Base-by-base conservation (phyloP, 2,888 invertebrate species). In the Dyspetes luteomarginatus region DNA sequence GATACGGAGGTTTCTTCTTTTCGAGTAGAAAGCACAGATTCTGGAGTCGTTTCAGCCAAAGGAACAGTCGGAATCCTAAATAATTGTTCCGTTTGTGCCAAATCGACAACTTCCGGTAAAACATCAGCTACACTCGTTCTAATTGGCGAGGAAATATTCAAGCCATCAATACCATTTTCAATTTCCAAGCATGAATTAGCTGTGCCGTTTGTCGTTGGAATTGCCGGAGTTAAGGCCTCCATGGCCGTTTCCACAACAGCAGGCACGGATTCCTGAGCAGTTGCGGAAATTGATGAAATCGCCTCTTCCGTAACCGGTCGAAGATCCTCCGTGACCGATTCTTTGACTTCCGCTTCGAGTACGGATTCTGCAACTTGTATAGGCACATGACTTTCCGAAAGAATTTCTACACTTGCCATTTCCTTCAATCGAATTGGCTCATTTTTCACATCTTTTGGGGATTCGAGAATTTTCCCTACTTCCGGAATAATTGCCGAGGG, bases 281-380 rank as follows among this genome's bases (percentile, higher is more conserved):
- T 81, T 0, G 87, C 85, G 41, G 88, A 87, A 2, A 87, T 87
- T 3, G 91, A 88, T 3, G 90, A 88, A 48, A 90, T 83, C 7
- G 85, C 87, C 83, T 90, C 89, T 81, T 89, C 87, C 1, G 82
- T 85, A 2, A 88, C 83, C 0, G 84, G 82, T 62, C 85, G 86
- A 2, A 87, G 73, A 65, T 90, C 88, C 64, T 88, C 89, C 1
- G 86, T 86, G 2, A 89, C 83, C 0, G 90, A 89, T 81, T 91
- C 90, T 69, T 91, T 91, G 1, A 89, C 85, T 45, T 91, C 90
- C 5, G 90, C 77, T 74, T 91, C 89, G 3, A 91, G 84, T 60
- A 92, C 90, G 2, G 91, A 91, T 83, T 91, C 91, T 0, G 91
- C 91, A 0, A 90, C 89, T 84, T 91, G 90, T 65, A 91, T 89